Conservation (phyloP, 2,113 vertebrate genomes). For the Bettongia penicillata region DNA sequence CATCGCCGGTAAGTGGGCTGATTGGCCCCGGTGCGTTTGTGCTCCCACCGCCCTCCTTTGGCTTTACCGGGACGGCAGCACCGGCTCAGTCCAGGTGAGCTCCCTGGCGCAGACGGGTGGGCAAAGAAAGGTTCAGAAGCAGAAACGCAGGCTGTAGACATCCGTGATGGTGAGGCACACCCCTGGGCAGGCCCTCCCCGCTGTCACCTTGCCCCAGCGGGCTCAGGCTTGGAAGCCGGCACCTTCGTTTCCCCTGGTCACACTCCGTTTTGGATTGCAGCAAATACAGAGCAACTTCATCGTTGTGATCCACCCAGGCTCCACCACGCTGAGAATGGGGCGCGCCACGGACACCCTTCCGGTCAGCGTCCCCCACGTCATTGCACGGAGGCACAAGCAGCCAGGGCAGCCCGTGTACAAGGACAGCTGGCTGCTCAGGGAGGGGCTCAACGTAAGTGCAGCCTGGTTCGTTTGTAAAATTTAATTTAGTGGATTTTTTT, state of each 20-base stretch:
- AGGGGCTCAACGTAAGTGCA: constrained; percentile 92
- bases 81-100: too few relatives aligned
- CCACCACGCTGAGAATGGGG: constrained; percentile 91
- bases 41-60: too few relatives aligned
- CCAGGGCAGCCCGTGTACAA: constrained; percentile 89
- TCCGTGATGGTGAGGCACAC: too few relatives aligned
- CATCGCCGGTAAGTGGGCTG: too few relatives aligned
- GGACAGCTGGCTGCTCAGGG: constrained; percentile 92
- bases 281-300: constrained; percentile 98
- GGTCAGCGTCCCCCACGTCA: constrained; percentile 90
- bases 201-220: too few relatives aligned
- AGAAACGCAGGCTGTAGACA: too few relatives aligned
- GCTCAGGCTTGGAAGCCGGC: too few relatives aligned
- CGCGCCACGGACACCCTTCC: constrained; percentile 96
- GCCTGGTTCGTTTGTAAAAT: not conserved
- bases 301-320: constrained; percentile 95
- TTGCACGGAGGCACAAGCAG: constrained; percentile 93
- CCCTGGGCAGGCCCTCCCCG: too few relatives aligned
- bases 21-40: too few relatives aligned
- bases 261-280: constrained; percentile 78
- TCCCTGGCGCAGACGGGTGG: too few relatives aligned
- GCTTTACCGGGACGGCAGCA: too few relatives aligned
- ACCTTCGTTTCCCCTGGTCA: not conserved
- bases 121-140: too few relatives aligned
- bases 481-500: not conserved